These are phyloP conservation scores for Macaria notata DNA, from an alignment of 2,888 invertebrate species.

Conservation along the genomic window DNA sequence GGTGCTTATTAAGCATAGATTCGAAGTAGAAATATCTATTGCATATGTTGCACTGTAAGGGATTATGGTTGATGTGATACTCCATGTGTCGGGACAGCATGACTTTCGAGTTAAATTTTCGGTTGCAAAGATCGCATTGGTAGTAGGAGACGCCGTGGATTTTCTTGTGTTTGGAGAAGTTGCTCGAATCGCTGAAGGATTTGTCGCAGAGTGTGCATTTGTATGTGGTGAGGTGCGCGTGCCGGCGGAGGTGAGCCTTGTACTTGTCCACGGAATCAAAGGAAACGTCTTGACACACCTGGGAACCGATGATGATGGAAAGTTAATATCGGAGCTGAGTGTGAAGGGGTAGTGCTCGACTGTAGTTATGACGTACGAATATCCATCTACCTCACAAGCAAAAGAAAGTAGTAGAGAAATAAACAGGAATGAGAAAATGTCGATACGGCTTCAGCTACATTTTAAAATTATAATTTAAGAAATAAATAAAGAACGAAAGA, in stretches of 20 bases:
- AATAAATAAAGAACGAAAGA: too few relatives aligned
- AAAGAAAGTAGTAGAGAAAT: too few relatives aligned
- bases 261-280: conserved; percentile 69
- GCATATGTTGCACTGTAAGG: conserved; percentile 59
- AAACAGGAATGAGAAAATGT: too few relatives aligned
- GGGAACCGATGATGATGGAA: neutral
- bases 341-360: too few relatives aligned
- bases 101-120: conserved; percentile 76
- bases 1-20: conserved; percentile 72
- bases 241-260: conserved; percentile 72
- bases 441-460: too few relatives aligned
- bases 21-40: conserved; percentile 63
- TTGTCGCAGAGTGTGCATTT: conserved; percentile 75
- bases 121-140: conserved; percentile 71
- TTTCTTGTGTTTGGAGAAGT: conserved; percentile 78
- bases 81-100: conserved; percentile 74
- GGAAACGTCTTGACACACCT: conserved; percentile 38
- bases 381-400: too few relatives aligned
- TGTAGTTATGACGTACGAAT: too few relatives aligned
- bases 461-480: too few relatives aligned
- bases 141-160: conserved; percentile 64
- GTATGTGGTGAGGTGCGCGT: conserved; percentile 73
- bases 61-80: conserved; percentile 61
- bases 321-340: too few relatives aligned
- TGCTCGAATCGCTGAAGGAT: conserved; percentile 76